Evolutionary conservation across 2,888 invertebrate species (phyloP).

Genomic region (Deilephila elpenor): DNA sequence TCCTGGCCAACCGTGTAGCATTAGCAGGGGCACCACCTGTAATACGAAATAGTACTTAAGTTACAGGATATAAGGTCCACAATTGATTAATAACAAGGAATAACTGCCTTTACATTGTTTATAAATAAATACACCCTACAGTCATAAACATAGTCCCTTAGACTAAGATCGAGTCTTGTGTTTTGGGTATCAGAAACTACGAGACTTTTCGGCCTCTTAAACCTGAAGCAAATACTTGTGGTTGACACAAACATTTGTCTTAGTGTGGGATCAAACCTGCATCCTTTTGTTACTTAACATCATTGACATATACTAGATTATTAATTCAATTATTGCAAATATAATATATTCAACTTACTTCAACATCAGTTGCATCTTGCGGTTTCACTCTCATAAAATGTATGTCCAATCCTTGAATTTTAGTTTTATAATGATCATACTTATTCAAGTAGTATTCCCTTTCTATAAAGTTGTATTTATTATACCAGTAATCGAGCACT

Average conservation of each 20-base stretch:
- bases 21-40: conserved; percentile 86
- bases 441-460: conserved; percentile 89
- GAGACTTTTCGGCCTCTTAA: not conserved
- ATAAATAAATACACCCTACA: too few species aligned
- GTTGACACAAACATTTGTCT: too few species aligned
- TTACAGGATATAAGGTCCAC: too few species aligned
- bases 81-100: not conserved
- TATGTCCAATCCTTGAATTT: conserved; percentile 89
- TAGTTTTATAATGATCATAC: conserved; percentile 90
- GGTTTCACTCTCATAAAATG: conserved; percentile 91
- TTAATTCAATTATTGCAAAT: too few species aligned
- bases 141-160: too few species aligned
- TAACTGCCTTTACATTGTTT: not conserved
- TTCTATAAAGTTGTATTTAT: conserved; percentile 87
- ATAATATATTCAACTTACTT: conserved; percentile 51
- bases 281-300: too few species aligned
- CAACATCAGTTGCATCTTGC: conserved; percentile 52
- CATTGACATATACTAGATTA: too few species aligned
- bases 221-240: too few species aligned
- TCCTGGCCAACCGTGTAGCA: conserved; percentile 95
- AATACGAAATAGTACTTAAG: conserved; percentile 29
- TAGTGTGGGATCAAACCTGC: too few species aligned
- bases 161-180: too few species aligned
- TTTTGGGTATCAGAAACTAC: too few species aligned
- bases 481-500: conserved; percentile 91